Base-by-base conservation (phyloP, 1,140 invertebrate genomes). In the Drosophila bocqueti region DNA sequence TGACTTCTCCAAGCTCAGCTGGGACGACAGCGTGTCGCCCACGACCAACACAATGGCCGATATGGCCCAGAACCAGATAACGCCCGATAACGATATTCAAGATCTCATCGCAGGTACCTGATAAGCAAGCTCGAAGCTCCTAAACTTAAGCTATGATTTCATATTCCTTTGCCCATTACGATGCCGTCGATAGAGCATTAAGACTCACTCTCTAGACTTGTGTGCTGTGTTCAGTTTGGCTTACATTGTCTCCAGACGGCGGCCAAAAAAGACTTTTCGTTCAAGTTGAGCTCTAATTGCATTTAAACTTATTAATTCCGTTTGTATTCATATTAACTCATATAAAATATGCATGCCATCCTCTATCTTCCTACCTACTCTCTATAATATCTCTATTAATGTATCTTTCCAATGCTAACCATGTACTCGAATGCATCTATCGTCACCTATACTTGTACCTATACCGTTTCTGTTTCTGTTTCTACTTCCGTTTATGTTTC, bases 281-380 rank as follows among this genome's bases (percentile, higher is more conserved):
- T 92, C 84, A 83, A 92, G 91, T 92, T 92, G 91, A 92, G 91
- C 91, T 92, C 91, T 92, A 92, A 92, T 92, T 92, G 91, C 91
- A 89, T 92, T 92, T 57, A 81, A 58, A 46, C 13, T 73, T 77
- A 68, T 64, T 34, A 59, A 76, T 82, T 79, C 24, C 46, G 40
- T 69, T 87, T 76, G 54, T 65, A 65, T 21, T 66, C 45, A 85
- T 67, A 31, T 54, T 45, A 47, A 69, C 66, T 80, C 61, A 76
- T 43, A 40, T 75, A 46, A 31, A 66, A 65, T 73, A 49, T 61
- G 76, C 76, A 79, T 73, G 74, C 40, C 54, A 42, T 71, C 55
- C 67, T 57, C 52, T 62, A 45, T 71, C 40, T 64, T 69, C 46
- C 71, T 54, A 79, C 54, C 61, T 64, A 65, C 49, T 75, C n/a